Conservation (phyloP, 2,113 vertebrate species). For the Oxyura jamaicensis region DNA sequence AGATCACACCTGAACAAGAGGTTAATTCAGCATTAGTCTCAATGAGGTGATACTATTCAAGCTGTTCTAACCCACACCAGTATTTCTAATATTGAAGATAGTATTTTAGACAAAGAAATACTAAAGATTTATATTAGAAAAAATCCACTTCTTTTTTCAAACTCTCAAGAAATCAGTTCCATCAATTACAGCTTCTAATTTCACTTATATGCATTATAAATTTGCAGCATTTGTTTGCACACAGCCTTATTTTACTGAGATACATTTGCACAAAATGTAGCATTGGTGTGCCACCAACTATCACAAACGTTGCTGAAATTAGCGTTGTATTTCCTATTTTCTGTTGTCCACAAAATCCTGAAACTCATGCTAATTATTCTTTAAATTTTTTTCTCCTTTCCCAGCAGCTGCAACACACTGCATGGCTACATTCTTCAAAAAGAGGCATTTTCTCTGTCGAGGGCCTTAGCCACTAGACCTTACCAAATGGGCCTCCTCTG, state of each 20-base stretch:
- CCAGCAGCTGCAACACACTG: background rate
- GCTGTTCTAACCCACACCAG: background rate
- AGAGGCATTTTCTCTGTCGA: background rate
- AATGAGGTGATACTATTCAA: background rate
- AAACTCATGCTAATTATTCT: background rate
- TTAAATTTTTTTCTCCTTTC: background rate
- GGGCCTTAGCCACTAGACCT: background rate
- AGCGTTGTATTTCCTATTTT: background rate
- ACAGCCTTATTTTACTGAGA: background rate
- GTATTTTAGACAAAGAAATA: background rate
- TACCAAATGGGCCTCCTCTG: conserved; percentile 91
- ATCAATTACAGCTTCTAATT: background rate
- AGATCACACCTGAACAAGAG: background rate
- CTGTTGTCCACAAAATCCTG: background rate
- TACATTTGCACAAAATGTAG: background rate
- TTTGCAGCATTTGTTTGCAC: background rate
- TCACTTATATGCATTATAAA: background rate
- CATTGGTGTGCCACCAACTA: no score
- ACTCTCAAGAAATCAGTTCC: background rate
- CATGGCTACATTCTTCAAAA: background rate
- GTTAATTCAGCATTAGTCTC: background rate
- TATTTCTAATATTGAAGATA: background rate
- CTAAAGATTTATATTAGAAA: background rate
- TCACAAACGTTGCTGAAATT: background rate
- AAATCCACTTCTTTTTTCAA: background rate